Conservation (phyloP, 2,797 vertebrate species). For the Rhinoraja longicauda region DNA sequence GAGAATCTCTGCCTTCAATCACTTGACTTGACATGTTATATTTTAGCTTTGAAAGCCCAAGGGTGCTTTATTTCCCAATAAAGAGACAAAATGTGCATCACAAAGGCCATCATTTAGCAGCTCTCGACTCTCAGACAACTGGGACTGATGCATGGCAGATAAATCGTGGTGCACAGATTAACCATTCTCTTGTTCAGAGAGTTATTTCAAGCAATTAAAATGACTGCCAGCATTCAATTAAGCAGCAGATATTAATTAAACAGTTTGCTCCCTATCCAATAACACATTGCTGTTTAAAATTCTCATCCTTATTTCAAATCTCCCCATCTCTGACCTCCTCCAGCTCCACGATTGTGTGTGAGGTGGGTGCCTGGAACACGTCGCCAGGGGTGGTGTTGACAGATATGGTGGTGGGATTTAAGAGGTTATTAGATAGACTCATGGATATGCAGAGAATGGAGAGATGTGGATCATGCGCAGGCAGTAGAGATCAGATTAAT, state of each 20-base stretch:
- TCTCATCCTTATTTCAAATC: background rate
- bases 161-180: no score
- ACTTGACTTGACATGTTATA: background rate
- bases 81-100: background rate
- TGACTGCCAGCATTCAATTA: background rate
- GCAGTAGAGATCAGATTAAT: no score
- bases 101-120: background rate
- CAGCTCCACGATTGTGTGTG: background rate
- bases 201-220: background rate
- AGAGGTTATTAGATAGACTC: no score
- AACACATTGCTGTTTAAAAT: background rate
- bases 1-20: background rate
- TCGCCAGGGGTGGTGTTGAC: no score
- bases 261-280: background rate
- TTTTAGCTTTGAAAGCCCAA: background rate
- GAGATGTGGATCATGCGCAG: no score
- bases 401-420: no score
- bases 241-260: background rate
- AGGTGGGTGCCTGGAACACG: background rate
- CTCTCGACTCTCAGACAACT: background rate
- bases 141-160: background rate
- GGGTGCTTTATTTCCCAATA: background rate
- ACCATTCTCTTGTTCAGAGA: background rate
- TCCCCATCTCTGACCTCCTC: background rate
- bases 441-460: no score